Conservation (phyloP, 53 echinoderm and acorn worm species). For the Zoroaster sp. region DNA sequence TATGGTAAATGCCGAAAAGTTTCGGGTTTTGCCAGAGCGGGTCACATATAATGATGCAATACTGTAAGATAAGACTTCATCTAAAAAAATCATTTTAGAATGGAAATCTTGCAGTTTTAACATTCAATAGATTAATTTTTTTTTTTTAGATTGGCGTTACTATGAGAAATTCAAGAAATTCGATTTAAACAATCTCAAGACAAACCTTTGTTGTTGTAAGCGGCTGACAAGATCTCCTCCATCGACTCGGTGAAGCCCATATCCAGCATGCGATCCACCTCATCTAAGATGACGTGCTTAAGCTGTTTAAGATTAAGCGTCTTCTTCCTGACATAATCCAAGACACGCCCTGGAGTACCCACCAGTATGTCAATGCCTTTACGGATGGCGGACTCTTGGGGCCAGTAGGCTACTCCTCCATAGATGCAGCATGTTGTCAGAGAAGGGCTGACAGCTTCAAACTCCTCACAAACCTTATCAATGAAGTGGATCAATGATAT, state of each 20-base stretch:
- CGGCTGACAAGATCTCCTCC: conserved; percentile 77
- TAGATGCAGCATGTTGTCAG: conserved; percentile 92
- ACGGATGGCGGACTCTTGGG: conserved; percentile 86
- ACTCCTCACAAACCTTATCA: conserved; percentile 93
- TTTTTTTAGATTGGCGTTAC: too few relatives aligned
- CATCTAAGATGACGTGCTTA: conserved; percentile 87
- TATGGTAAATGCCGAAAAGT: too few relatives aligned
- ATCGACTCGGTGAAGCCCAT: conserved; percentile 95
- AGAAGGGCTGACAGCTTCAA: conserved; percentile 71
- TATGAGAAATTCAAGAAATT: too few relatives aligned
- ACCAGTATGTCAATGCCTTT: conserved; percentile 88
- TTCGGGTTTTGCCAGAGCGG: too few relatives aligned
- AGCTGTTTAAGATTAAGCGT: conserved; percentile 77
- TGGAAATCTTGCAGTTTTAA: too few relatives aligned
- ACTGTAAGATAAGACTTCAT: too few relatives aligned
- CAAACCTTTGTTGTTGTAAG: conserved; percentile 56
- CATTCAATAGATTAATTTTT: too few relatives aligned
- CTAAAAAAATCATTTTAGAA: too few relatives aligned
- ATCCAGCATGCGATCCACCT: conserved; percentile 97
- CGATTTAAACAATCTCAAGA: background rate
- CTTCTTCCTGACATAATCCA: conserved; percentile 81
- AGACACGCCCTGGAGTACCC: conserved; percentile 90
- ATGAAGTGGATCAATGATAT: too few relatives aligned
- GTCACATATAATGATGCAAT: too few relatives aligned
- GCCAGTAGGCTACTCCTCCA: conserved; percentile 93